phyloP scores from a whole-genome alignment of 2,888 invertebrate genomes.

The Epinotia ramella region DNA sequence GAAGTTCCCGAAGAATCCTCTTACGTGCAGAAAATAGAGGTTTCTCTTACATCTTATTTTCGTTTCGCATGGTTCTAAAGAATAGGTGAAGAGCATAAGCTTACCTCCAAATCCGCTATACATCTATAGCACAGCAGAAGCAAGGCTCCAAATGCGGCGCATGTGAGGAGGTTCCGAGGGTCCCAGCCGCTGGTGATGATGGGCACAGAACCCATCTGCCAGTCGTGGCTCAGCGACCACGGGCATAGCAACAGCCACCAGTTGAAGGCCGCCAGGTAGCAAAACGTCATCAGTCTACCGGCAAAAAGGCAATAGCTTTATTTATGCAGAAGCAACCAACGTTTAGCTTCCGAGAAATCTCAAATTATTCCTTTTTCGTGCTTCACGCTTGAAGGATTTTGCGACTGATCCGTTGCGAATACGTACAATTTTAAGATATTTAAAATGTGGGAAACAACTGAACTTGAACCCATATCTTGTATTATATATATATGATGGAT shows the following conservation, averaged over 20 bases:
- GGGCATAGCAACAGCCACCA: slow-evolving; percentile 92
- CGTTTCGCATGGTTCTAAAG: too few species aligned
- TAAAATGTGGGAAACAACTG: too few species aligned
- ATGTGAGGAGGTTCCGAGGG: slow-evolving; percentile 89
- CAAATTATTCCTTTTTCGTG: too few species aligned
- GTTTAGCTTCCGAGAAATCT: neutral
- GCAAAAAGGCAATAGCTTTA: neutral
- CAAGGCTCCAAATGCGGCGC: slow-evolving; percentile 88
- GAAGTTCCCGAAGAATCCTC: too few species aligned
- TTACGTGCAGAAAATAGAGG: too few species aligned
- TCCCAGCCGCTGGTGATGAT: slow-evolving; percentile 89
- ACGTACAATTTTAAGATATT: too few species aligned
- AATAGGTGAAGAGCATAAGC: slow-evolving; percentile 44
- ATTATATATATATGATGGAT: too few species aligned
- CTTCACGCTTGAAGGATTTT: too few species aligned
- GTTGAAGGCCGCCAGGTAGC: slow-evolving; percentile 92
- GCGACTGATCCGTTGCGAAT: too few species aligned
- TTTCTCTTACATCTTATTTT: too few species aligned
- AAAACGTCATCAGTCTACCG: slow-evolving; percentile 90
- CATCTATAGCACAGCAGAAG: slow-evolving; percentile 87
- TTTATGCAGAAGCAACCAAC: neutral
- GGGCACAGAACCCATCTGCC: slow-evolving; percentile 95
- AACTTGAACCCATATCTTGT: too few species aligned
- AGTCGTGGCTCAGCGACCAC: slow-evolving; percentile 91
- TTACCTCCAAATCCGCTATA: slow-evolving; percentile 89